Percentiles rank a stretch among this genome's conserved stretches.
These are phyloP conservation scores for Rhegmatorhina hoffmannsi DNA, from an alignment of 2,113 vertebrate species.

Conservation along the genomic window DNA sequence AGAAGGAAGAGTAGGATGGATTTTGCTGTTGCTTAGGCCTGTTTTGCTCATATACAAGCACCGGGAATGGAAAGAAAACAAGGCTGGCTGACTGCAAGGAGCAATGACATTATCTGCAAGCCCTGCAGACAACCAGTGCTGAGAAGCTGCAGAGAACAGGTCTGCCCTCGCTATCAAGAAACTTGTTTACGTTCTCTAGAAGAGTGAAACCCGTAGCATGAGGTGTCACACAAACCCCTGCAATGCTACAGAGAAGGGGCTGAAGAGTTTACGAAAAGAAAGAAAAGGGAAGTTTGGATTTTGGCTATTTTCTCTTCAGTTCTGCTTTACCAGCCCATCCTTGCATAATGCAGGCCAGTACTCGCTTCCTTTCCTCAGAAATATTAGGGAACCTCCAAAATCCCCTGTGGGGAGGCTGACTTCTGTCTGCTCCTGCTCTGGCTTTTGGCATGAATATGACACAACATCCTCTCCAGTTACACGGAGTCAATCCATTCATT, in stretches of 20 bases:
- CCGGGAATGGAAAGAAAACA: background rate
- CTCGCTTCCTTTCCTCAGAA: background rate
- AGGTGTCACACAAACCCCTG: background rate
- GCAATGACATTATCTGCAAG: rapidly evolving
- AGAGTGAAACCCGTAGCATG: background rate
- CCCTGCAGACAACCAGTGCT: background rate
- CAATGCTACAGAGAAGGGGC: background rate
- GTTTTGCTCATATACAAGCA: background rate
- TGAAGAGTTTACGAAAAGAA: background rate
- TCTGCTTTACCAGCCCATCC: background rate
- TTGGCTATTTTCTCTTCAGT: background rate
- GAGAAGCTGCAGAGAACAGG: background rate
- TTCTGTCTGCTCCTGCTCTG: background rate
- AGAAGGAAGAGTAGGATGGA: background rate
- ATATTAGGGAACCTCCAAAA: background rate
- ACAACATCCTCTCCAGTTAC: background rate
- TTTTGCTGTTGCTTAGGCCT: background rate
- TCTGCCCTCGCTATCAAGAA: background rate
- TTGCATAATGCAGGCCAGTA: background rate
- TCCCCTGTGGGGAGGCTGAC: rapidly evolving
- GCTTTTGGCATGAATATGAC: background rate
- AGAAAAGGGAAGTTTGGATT: background rate
- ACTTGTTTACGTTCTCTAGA: background rate
- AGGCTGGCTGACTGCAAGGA: background rate
- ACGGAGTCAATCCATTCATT: background rate